Percentiles rank a stretch among this genome's conserved stretches.
phyloP scores from a whole-genome alignment of 2,113 vertebrate species.

The Isurus oxyrinchus region DNA sequence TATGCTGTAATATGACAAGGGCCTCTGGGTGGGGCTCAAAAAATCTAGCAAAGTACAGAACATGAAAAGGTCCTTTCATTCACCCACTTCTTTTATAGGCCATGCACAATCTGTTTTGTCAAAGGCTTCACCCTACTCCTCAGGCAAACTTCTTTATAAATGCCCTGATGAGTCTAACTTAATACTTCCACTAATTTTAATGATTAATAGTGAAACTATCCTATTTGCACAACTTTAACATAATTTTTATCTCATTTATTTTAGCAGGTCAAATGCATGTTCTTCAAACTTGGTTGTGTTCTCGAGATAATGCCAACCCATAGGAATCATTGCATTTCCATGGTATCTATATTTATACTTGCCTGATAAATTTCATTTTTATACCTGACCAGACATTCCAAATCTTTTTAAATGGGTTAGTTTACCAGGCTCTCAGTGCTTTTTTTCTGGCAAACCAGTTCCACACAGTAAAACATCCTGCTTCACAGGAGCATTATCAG shows the following conservation, averaged over 20 bases:
- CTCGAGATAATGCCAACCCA: neutral
- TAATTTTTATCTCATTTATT: neutral
- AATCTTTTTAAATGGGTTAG: neutral
- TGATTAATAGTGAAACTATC: neutral
- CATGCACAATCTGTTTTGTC: neutral
- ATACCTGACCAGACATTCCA: neutral
- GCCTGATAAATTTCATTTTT: neutral
- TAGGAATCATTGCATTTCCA: neutral
- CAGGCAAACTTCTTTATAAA: neutral
- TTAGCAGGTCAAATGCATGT: neutral
- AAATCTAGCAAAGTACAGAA: neutral
- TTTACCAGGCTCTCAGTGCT: neutral
- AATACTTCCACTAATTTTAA: neutral
- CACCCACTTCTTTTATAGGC: neutral
- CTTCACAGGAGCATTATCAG: neutral
- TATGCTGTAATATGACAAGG: neutral
- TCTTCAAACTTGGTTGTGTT: neutral
- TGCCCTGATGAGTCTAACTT: neutral
- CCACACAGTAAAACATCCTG: neutral
- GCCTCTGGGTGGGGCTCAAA: neutral
- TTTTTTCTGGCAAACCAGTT: neutral
- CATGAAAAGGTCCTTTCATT: neutral
- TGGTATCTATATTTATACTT: neutral
- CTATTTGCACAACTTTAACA: neutral
- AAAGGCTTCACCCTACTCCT: neutral